Evolutionary conservation across 2,113 vertebrate genomes (phyloP).

Genomic region (Notechis scutatus): DNA sequence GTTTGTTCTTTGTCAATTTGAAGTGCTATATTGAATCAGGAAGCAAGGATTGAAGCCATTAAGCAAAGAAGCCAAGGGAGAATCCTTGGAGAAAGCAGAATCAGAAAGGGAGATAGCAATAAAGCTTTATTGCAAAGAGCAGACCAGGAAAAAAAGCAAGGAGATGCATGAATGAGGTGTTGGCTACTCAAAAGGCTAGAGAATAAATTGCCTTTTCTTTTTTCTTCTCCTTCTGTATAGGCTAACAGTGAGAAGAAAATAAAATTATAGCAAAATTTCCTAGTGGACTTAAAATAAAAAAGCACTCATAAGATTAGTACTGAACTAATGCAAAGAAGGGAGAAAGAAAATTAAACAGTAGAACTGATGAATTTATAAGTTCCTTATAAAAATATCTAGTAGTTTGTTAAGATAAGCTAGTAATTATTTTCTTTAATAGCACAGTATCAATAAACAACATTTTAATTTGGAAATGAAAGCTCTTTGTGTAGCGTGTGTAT

Average conservation of each 20-base stretch:
- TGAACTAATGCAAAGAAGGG: neutral
- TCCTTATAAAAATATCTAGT: neutral
- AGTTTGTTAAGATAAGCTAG: neutral
- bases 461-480: neutral
- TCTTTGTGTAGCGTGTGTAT: neutral
- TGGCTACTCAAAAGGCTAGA: neutral
- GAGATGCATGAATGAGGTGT: neutral
- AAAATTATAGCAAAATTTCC: neutral
- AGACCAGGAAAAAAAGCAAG: neutral
- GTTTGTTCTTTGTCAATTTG: neutral
- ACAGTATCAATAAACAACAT: neutral
- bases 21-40: neutral
- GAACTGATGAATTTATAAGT: neutral
- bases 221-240: neutral
- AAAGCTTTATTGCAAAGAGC: neutral
- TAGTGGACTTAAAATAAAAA: neutral
- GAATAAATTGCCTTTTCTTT: neutral
- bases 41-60: neutral
- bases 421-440: neutral
- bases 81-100: neutral
- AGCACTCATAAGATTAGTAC: neutral
- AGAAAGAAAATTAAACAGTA: neutral
- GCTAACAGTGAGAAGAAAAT: neutral
- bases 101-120: neutral
- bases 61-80: neutral